Conservation (phyloP, 2,113 vertebrate species). For the Nannobrachium achirus region DNA sequence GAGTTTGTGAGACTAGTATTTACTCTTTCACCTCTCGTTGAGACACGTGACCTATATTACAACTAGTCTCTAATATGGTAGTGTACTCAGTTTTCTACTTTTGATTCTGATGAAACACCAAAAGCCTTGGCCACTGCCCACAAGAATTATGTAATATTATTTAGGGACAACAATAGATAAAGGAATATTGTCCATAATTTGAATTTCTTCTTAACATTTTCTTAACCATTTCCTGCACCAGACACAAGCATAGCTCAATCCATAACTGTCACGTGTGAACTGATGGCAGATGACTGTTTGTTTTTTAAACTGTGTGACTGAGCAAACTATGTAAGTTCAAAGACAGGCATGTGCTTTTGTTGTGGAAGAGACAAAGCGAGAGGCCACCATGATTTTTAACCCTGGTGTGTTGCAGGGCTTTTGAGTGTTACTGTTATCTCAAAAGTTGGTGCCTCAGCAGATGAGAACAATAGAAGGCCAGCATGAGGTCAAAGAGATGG, state of each 20-base stretch:
- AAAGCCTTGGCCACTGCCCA: too few relatives aligned
- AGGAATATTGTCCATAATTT: too few relatives aligned
- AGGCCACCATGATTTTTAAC: constrained; percentile 1
- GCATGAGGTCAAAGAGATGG: neutral
- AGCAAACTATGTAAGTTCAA: constrained; percentile 17
- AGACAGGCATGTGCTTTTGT: constrained; percentile 55
- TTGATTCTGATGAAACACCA: too few relatives aligned
- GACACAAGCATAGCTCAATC: neutral
- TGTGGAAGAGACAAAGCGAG: constrained; percentile 7
- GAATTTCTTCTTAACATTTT: too few relatives aligned
- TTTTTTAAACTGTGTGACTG: constrained; percentile 27
- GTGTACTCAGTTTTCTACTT: neutral
- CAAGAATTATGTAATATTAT: too few relatives aligned
- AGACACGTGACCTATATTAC: neutral
- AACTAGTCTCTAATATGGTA: neutral
- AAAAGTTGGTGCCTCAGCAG: constrained; percentile 19
- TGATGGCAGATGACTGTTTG: constrained; percentile 7
- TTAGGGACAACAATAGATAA: too few relatives aligned
- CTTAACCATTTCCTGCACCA: neutral
- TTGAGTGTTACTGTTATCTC: constrained; percentile 18
- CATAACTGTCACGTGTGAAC: constrained; percentile 7
- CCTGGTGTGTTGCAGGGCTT: neutral
- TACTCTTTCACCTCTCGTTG: neutral
- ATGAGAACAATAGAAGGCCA: constrained; percentile 4
- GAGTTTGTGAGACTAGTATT: constrained; percentile 6